These are phyloP conservation scores for Drosophila limbata DNA, from an alignment of 2,888 invertebrate species.

Conservation along the genomic window DNA sequence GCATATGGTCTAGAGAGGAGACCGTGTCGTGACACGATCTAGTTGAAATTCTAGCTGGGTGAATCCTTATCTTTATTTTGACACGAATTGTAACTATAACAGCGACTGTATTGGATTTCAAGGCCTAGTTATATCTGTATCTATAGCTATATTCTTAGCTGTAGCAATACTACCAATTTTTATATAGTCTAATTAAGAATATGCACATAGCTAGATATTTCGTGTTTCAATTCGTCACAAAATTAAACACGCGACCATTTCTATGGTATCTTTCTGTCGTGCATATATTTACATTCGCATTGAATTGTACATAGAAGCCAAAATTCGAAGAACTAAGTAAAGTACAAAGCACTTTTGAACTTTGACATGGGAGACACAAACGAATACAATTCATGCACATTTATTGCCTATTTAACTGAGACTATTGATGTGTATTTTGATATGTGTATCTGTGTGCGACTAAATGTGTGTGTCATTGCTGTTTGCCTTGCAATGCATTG, in stretches of 20 bases:
- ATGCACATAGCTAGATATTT: background rate
- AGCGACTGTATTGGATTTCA: background rate
- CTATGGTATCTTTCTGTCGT: background rate
- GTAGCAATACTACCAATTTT: too few species aligned
- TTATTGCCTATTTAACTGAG: slow-evolving; percentile 76
- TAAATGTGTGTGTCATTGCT: background rate
- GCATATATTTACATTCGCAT: slow-evolving; percentile 41
- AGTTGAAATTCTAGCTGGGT: background rate
- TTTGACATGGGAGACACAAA: slow-evolving; percentile 42
- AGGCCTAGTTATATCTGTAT: background rate
- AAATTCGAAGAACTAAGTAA: slow-evolving; percentile 21
- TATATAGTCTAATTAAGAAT: too few species aligned
- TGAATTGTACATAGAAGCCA: slow-evolving; percentile 8
- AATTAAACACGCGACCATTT: background rate
- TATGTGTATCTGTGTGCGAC: slow-evolving; percentile 14
- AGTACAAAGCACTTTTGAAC: slow-evolving; percentile 44
- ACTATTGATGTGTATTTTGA: slow-evolving; percentile 26
- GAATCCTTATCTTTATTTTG: background rate
- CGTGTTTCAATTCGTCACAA: background rate
- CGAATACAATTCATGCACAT: slow-evolving; percentile 59
- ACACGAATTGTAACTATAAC: too few species aligned
- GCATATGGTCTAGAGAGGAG: background rate
- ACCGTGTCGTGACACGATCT: background rate
- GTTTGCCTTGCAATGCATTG: slow-evolving; percentile 40
- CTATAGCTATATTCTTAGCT: too few species aligned